Evolutionary conservation across 1,140 invertebrate genomes (phyloP), one percentile per base, ranked within the genome.

Genomic region (Lasaia peninsularis): DNA sequence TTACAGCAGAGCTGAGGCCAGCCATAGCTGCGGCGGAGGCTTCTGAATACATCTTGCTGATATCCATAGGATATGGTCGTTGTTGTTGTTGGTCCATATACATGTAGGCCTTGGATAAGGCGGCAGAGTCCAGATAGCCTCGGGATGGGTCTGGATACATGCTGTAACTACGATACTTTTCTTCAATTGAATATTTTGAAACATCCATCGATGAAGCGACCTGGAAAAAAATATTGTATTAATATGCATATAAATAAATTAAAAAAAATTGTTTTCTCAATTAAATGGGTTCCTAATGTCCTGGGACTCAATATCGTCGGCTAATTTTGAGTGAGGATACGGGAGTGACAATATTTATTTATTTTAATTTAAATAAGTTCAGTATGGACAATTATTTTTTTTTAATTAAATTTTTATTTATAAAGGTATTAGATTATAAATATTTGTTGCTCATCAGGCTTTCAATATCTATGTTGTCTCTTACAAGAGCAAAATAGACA

Each of bases 51-150:
- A 93, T 94, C 91, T 92, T 95, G 78, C 90, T 92, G 74, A 92
- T 94, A 89, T 93, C 94, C 83, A 91, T 92, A 50, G 92, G 90
- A 55, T 93, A 90, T 62, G 92, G 87, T 71, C 89, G 53, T 34
- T 86, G 82, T 72, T 91, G 87, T 56, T 87, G 90, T 63, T 94
- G 94, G 69, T 95, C 94, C 92, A 95, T 94, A 82, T 95, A 95
- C 88, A 95, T 93, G 76, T 96, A 96, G 0, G 94, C 94, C 78
- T 96, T 96, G 62, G 93, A 94, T 11, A 94, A 88, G 2, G 94
- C 93, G 0, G 93, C 94, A 11, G 93, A 92, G 69, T 95, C 94
- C 60, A 95, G 83, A 70, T 95, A 95, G 35, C 93, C 92, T 56
- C 94, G 92, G 0, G 93, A 91, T 8, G 93, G 91, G 69, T 94